These are phyloP conservation scores for Eupelmus urozonus DNA, from an alignment of 2,888 invertebrate species.

Conservation along the genomic window DNA sequence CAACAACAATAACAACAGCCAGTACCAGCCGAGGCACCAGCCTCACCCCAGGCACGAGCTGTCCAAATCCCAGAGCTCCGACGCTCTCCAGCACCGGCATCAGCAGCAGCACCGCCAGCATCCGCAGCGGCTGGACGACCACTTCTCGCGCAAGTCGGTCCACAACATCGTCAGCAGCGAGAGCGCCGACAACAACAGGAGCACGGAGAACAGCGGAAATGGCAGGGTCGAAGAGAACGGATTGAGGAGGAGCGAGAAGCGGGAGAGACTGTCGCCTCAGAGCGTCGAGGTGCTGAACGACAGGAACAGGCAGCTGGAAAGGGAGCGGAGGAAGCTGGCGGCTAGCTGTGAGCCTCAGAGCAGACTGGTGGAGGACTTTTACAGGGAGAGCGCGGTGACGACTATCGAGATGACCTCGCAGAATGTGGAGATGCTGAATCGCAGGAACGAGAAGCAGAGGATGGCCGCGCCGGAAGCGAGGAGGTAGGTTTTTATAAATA, in stretches of 20 bases:
- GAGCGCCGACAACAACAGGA: slow-evolving; percentile 57
- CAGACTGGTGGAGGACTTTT: slow-evolving; percentile 68
- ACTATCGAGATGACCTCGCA: slow-evolving; percentile 76
- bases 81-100: slow-evolving; percentile 70
- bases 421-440: slow-evolving; percentile 73
- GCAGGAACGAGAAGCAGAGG: slow-evolving; percentile 66
- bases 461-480: slow-evolving; percentile 3
- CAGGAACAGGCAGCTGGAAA: slow-evolving; percentile 72
- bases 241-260: slow-evolving; percentile 43
- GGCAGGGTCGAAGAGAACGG: slow-evolving; percentile 46
- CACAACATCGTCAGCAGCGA: slow-evolving; percentile 55
- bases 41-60: slow-evolving; percentile 63
- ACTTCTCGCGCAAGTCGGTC: slow-evolving; percentile 46
- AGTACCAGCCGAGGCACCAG: slow-evolving; percentile 55
- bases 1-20: slow-evolving; percentile 27
- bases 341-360: slow-evolving; percentile 71
- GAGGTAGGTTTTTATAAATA: neutral
- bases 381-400: slow-evolving; percentile 69
- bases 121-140: slow-evolving; percentile 57
- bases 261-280: slow-evolving; percentile 72
- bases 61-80: slow-evolving; percentile 72
- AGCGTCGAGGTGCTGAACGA: slow-evolving; percentile 73
- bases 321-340: slow-evolving; percentile 71
- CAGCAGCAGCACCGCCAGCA: slow-evolving; percentile 12
- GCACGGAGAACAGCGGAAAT: slow-evolving; percentile 62